phyloP scores from a whole-genome alignment of 2,888 invertebrate species.

The Elegia similella region DNA sequence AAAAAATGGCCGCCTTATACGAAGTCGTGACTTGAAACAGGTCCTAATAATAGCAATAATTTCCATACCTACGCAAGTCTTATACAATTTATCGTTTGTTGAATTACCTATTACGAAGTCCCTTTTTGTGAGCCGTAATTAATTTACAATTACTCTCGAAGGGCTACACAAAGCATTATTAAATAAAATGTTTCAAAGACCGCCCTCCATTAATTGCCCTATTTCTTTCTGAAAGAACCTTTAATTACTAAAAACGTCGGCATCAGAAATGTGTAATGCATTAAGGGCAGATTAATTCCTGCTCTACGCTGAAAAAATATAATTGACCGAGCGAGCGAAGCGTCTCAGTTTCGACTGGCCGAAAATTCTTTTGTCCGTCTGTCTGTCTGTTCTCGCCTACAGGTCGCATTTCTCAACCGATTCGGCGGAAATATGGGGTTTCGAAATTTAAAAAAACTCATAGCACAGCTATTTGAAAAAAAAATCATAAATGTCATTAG shows the following conservation, averaged over 20 bases:
- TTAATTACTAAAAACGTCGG: slow-evolving; percentile 39
- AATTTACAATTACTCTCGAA: slow-evolving; percentile 75
- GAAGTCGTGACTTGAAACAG: no score
- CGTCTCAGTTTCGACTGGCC: no score
- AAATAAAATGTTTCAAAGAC: slow-evolving; percentile 70
- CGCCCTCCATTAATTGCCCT: slow-evolving; percentile 49
- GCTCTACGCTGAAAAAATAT: neutral
- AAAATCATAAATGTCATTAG: no score
- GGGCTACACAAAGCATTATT: slow-evolving; percentile 68
- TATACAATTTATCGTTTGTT: slow-evolving; percentile 31
- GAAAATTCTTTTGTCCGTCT: no score
- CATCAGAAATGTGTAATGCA: slow-evolving; percentile 19
- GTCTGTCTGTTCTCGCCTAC: no score
- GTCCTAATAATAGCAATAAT: neutral
- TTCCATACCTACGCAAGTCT: slow-evolving; percentile 11
- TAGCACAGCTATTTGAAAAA: no score
- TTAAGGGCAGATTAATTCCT: neutral
- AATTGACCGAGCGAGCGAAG: no score
- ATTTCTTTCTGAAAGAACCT: slow-evolving; percentile 56
- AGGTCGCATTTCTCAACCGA: no score
- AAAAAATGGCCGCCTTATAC: no score
- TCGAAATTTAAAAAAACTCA: no score
- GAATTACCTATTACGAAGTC: slow-evolving; percentile 55
- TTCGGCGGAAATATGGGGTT: no score
- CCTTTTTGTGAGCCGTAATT: slow-evolving; percentile 65